Evolutionary conservation across 2,797 vertebrate species (phyloP), one percentile per base, ranked within the genome.

Genomic region (Cuculus canorus): DNA sequence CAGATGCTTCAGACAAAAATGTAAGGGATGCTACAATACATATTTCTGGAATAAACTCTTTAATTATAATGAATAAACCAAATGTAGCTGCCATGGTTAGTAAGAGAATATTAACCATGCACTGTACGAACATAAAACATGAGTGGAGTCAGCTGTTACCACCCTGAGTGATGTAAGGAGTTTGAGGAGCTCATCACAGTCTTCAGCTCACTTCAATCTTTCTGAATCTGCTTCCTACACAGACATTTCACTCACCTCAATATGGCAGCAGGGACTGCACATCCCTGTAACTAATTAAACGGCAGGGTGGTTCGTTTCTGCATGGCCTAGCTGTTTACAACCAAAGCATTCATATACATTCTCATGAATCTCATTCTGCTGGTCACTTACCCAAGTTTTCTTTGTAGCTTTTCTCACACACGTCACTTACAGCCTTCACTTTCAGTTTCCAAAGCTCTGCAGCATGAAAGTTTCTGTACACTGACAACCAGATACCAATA

Each of bases 1-100:
- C 93, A 93, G 66, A 95, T 82, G 66, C 91, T 91, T 97, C 93
- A 96, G 54, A 95, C 47, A 92, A 97, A 93, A 96, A 95, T 90
- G 60, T 83, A 70, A 93, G 86, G 77, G 80, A 91, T 94, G 82
- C 77, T 82, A 41, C 11, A 2, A 52, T 52, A 81, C 4, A 1
- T 86, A 76, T 88, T 94, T 96, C 77, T 91, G 77, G 77, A 84
- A 92, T 68, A 93, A 94, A 92, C 66, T 92, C 17, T 0, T 92
- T 83, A 84, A 92, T 92, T 95, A 82, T 56, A 71, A 59, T 77
- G 64, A 82, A 80, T 86, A 94, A 96, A 95, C 39, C 73, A 94
- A 91, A 86, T 0, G 8, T 68, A 73, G 52, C 88, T 90, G 85
- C 85, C 64, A 68, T 48, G 68, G 66, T 73, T 82, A 83, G 35